Percentiles rank a stretch among this genome's conserved stretches.
These are phyloP conservation scores for Heteromormyrus szaboi DNA, from an alignment of 2,797 vertebrate species.

Conservation along the genomic window DNA sequence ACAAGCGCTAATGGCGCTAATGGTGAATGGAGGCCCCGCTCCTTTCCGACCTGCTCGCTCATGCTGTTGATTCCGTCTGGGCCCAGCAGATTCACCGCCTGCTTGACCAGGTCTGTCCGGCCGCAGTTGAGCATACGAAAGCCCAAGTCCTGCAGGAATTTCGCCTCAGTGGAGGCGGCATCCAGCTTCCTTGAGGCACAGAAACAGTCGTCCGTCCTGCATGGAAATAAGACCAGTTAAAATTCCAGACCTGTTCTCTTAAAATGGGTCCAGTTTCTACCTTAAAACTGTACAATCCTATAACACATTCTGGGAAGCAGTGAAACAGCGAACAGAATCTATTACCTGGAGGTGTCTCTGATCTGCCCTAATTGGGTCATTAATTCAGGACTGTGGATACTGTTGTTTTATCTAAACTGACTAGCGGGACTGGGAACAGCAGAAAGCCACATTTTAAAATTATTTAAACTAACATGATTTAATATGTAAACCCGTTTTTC, in stretches of 20 bases:
- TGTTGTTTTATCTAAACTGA: constrained; percentile 6
- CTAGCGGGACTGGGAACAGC: neutral
- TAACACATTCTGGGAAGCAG: neutral
- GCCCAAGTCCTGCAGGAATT: constrained; percentile 69
- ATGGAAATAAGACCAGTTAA: constrained; percentile 14
- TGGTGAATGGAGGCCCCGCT: neutral
- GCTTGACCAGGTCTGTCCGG: constrained; percentile 68
- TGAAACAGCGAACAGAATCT: neutral
- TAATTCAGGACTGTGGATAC: neutral
- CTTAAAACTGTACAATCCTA: neutral
- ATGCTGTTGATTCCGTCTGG: constrained; percentile 70
- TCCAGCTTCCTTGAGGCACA: constrained; percentile 64
- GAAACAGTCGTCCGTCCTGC: constrained; percentile 69
- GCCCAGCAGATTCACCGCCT: constrained; percentile 68
- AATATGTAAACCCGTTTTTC: neutral
- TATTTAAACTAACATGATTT: neutral
- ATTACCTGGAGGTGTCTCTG: neutral
- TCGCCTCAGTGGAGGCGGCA: constrained; percentile 65
- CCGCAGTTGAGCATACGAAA: constrained; percentile 76
- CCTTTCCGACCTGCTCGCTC: constrained; percentile 63
- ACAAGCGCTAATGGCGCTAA: neutral
- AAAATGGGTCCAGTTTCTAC: neutral
- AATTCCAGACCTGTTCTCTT: neutral
- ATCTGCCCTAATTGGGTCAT: constrained; percentile 4
- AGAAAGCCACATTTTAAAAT: neutral